Evolutionary conservation across 2,888 invertebrate genomes (phyloP), one percentile per base, ranked within the genome.

Genomic region (Parnassius orleans): DNA sequence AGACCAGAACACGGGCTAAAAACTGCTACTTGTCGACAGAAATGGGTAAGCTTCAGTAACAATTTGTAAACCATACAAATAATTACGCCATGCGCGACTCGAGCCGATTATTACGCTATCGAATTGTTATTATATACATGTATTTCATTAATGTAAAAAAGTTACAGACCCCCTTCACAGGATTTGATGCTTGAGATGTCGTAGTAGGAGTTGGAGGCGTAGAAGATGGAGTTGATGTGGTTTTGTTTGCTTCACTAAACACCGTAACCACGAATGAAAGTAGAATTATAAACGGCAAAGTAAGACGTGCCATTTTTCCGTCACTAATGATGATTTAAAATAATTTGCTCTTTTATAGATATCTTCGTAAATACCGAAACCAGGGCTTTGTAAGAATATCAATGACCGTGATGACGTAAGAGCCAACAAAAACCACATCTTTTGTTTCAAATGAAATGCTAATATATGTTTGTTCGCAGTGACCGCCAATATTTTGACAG

Each of bases 401-500:
- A 56, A 51, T 43, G 51, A 53, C 33, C 24, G 14, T 47, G 15
- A 61, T 66, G 65, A 64, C 64, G 66, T 24, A 53, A 42, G 12
- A 33, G 41, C 61, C 59, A 57, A 62, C 58, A 62, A 58, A 61
- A 14, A 62, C 51, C 56, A 46, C 19, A 50, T 59, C 33, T 51
- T 65, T 54, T 58, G 44, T 63, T 48, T 58, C 7, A 15, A 67
- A 67, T 68, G 66, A 62, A 33, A 68, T 66, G 66, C 57, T 65
- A 71, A 71, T 67, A 59, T 65, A 66, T 69, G 63, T 67, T 63
- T 58, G 66, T 55, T 57, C 60, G 52, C 60, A 65, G 65, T 63
- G 62, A 60, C 63, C 65, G 66, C 56, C 61, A 66, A 61, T 53
- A 55, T 65, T 66, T 65, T 61, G 58, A 65, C 57, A 54, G 44